These are phyloP conservation scores for Aeoliscus strigatus DNA, from an alignment of 2,797 vertebrate genomes.

Conservation along the genomic window DNA sequence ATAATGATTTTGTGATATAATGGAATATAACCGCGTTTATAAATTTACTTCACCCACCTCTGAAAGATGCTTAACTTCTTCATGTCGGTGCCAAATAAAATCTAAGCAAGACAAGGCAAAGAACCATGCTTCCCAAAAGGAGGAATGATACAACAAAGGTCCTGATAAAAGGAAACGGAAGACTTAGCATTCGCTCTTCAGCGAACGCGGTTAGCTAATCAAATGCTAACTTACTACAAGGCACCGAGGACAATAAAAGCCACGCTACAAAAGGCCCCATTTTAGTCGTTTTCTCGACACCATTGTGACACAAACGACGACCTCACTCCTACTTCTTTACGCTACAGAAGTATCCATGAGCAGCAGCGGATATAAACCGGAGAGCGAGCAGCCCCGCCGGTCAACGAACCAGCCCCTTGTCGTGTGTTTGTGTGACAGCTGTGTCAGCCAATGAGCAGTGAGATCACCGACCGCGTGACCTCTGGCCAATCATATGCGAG, in stretches of 20 bases:
- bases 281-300: constrained; percentile 65
- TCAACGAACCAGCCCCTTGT: background rate
- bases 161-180: constrained; percentile 23
- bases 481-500: constrained; percentile 44
- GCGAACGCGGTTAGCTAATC: constrained; percentile 28
- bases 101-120: too few species aligned
- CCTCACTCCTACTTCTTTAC: constrained; percentile 16
- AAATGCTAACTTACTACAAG: constrained; percentile 45
- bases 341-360: constrained; percentile 30
- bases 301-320: constrained; percentile 48
- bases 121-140: background rate
- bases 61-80: constrained; percentile 69
- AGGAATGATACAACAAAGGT: constrained; percentile 21
- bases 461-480: rapidly evolving
- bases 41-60: constrained; percentile 71
- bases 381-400: constrained; percentile 1
- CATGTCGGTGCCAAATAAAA: constrained; percentile 45
- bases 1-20: too few species aligned
- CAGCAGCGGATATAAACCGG: background rate
- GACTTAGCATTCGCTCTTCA: constrained; percentile 39
- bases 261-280: constrained; percentile 40
- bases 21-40: too few species aligned
- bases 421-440: constrained; percentile 26
- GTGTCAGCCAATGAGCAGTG: constrained; percentile 44
- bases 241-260: constrained; percentile 27